Base-by-base conservation (phyloP, 64 coral and sea anemone species). In the Pocillopora damicornis region DNA sequence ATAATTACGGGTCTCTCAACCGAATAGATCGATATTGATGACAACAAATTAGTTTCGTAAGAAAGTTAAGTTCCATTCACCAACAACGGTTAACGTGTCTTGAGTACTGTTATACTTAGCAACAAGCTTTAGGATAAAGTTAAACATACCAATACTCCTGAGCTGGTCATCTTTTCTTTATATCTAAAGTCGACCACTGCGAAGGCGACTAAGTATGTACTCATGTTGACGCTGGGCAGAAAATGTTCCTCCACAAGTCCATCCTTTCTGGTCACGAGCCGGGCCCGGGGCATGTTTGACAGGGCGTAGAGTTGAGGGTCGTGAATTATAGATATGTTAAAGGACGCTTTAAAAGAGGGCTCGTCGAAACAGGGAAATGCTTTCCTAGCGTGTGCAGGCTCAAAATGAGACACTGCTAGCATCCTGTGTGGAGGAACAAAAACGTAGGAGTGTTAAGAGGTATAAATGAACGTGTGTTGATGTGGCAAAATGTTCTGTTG, bases 351-450 rank as follows among this genome's bases (percentile, higher is more conserved):
- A 73, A 92, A 80, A 15, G 75, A 73, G 51, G 90, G 90, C 22
- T 92, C 90, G 76, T 92, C 90, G 15, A 92, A 92, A 61, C 90
- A 92, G 9, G 90, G 85, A 34, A 92, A 88, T 18, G 79, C 90
- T 36, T 92, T 61, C 56, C 90, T 83, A 61, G 90, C 90, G 69
- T 92, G 83, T 30, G 85, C 65, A 25, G 90, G 90, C 81, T 91
- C 89, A 65, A 91, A 76, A 36, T 86, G 80, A 35, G 89, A 85
- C 35, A 91, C 51, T 12, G 89, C 89, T 9, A 91, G 25, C 18
- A 81, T 77, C 22, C 81, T 91, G 59, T 66, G 42, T 51, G 42
- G 7, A 22, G 17, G 57, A 23, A 66, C 2, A 17, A 87, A 61
- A 77, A 9, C 78, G 20, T 60, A 11, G 25, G 12, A 25, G 22